Evolutionary conservation across 2,113 vertebrate genomes (phyloP), one percentile per base, ranked within the genome.

Genomic region (Oryzias melastigma): DNA sequence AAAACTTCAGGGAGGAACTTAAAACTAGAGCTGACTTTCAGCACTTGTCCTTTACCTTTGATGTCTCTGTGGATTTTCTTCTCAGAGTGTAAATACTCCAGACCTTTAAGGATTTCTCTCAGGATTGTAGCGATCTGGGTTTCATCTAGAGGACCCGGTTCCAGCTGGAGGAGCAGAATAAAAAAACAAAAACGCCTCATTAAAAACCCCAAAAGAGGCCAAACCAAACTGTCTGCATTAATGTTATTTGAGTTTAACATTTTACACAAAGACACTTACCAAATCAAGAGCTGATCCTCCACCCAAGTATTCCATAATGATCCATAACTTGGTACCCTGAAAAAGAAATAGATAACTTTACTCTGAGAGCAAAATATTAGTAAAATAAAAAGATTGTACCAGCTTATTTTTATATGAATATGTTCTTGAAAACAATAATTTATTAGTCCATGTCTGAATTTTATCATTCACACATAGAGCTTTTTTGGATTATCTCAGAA

Each of bases 11-110:
- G 45, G 55, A 14, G 42, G 27, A 14, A 14, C 49, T 44, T 3
- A 35, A 35, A 35, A 35, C 10, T 35, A 8, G 2, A 12, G 8
- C 35, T 13, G 1, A 35, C 7, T 25, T 24, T 27, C 69, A 67
- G 62, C 42, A 17, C 7, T 13, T 4, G 5, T 41, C 14, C 49
- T 8, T 35, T 84, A 97, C 97, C 97, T 94, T 99, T 98, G 85
- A 99, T 98, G 84, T 99, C 97, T 90, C 97, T 88, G 80, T 99
- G 97, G 81, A 99, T 99, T 92, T 99, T 99, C 91, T 98, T 98
- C 85, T 99, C 95, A 4, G 96, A 98, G 91, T 99, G 97, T 57
- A 99, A 92, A 75, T 99, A 99, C 82, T 99, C 97, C 0, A 99
- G 94, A 49, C 97, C 97, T 90, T 97, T 98, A 40, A 98, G 88